Conservation (phyloP, 2,113 vertebrate genomes). For the Colaptes auratus region DNA sequence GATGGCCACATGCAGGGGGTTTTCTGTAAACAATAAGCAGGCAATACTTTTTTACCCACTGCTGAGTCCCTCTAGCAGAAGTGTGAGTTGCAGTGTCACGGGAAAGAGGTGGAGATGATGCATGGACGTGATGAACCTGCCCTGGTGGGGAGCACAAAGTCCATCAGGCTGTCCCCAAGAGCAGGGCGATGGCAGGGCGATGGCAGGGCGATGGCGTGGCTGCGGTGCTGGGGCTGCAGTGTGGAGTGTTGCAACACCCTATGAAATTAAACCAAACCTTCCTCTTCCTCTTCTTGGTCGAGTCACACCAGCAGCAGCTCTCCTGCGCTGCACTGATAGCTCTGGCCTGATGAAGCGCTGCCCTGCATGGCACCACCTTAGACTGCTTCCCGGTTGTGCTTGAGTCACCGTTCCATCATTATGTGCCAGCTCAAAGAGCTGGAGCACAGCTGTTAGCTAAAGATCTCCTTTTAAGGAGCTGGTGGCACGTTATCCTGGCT, state of each 20-base stretch:
- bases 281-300: not conserved
- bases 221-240: fast-evolving
- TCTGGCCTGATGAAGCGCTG: not conserved
- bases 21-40: not conserved
- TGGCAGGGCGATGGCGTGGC: fast-evolving
- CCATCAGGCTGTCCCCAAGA: not conserved
- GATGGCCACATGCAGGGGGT: not conserved
- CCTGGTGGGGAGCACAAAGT: not conserved
- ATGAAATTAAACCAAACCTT: not conserved
- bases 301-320: not conserved
- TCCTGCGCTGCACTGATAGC: not conserved
- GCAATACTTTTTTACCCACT: not conserved
- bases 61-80: not conserved
- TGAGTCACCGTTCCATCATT: not conserved
- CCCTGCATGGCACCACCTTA: not conserved
- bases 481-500: not conserved
- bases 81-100: fast-evolving
- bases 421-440: constrained; percentile 38
- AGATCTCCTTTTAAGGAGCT: constrained; percentile 53
- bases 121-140: fast-evolving
- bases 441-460: constrained; percentile 22
- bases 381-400: not conserved
- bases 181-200: fast-evolving
- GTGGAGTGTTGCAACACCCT: not conserved
- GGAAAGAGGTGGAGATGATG: not conserved